Percentiles rank a stretch among this genome's conserved stretches.
Conservation (phyloP, 2,888 invertebrate species). For the Athripsodes cinereus region DNA sequence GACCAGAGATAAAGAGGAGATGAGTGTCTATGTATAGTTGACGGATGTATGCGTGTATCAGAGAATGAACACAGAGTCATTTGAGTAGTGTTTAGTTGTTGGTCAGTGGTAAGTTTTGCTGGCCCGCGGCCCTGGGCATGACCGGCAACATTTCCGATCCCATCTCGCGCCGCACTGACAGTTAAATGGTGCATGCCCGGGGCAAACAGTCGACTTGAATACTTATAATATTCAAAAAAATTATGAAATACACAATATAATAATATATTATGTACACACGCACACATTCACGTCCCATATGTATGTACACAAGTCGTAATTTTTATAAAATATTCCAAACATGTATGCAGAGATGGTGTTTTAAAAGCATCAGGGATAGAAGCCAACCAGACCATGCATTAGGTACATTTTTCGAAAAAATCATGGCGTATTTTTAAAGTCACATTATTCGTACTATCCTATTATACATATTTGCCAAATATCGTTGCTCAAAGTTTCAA, state of each 20-base stretch:
- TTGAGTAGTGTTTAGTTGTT: conserved; percentile 8
- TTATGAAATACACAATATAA: conserved; percentile 2
- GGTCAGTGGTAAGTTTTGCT: conserved; percentile 9
- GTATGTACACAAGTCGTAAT: not conserved
- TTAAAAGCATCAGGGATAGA: not conserved
- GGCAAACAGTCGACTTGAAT: conserved; percentile 6
- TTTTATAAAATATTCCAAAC: not conserved
- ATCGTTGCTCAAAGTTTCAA: no score
- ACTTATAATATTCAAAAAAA: not conserved
- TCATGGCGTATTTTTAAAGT: no score
- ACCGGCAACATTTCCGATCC: conserved; percentile 24
- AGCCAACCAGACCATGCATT: no score
- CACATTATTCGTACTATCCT: no score
- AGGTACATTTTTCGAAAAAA: no score
- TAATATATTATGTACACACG: not conserved
- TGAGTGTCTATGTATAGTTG: not conserved
- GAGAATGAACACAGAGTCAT: not conserved
- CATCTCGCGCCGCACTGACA: conserved; percentile 25
- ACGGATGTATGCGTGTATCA: not conserved
- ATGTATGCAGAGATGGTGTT: not conserved
- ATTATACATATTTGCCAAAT: no score
- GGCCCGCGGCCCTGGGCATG: conserved; percentile 20
- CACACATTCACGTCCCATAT: not conserved
- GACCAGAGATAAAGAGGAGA: not conserved
- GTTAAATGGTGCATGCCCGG: conserved; percentile 21